Percentiles rank a stretch among this genome's conserved stretches.
These are phyloP conservation scores for Nesometra sesokonis DNA, from an alignment of 35 echinoderm and acorn worm genomes.

Conservation along the genomic window DNA sequence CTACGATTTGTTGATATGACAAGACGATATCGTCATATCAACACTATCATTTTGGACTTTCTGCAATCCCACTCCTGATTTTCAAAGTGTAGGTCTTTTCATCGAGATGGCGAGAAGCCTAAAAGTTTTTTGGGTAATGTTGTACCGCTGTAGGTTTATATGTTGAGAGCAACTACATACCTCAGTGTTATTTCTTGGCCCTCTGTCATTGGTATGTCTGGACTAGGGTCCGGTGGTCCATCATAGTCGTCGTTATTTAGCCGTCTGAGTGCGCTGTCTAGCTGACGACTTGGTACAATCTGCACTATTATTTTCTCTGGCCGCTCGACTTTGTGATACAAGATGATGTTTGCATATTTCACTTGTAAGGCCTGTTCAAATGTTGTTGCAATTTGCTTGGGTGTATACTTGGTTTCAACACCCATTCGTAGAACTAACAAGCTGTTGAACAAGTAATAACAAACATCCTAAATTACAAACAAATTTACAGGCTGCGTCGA, in stretches of 20 bases:
- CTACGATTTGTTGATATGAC: too few relatives aligned
- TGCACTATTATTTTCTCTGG: conserved; percentile 54
- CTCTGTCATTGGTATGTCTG: conserved; percentile 76
- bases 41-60: too few relatives aligned
- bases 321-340: conserved; percentile 65
- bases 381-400: conserved; percentile 54
- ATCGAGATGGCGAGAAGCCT: too few relatives aligned
- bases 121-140: too few relatives aligned
- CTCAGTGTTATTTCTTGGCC: conserved; percentile 75
- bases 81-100: too few relatives aligned
- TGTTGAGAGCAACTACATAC: too few relatives aligned
- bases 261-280: conserved; percentile 57
- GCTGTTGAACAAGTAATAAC: too few relatives aligned
- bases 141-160: too few relatives aligned
- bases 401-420: conserved; percentile 50
- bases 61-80: too few relatives aligned
- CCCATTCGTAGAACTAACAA: conserved; percentile 61
- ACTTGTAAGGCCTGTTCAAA: conserved; percentile 83
- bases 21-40: too few relatives aligned
- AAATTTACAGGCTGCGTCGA: too few relatives aligned
- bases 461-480: too few relatives aligned
- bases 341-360: conserved; percentile 71
- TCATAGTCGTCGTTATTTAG: conserved; percentile 60
- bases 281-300: conserved; percentile 53
- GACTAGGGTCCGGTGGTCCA: conserved; percentile 61